These are phyloP conservation scores for Seladonia tumulorum DNA, from an alignment of 2,888 invertebrate species.

Conservation along the genomic window DNA sequence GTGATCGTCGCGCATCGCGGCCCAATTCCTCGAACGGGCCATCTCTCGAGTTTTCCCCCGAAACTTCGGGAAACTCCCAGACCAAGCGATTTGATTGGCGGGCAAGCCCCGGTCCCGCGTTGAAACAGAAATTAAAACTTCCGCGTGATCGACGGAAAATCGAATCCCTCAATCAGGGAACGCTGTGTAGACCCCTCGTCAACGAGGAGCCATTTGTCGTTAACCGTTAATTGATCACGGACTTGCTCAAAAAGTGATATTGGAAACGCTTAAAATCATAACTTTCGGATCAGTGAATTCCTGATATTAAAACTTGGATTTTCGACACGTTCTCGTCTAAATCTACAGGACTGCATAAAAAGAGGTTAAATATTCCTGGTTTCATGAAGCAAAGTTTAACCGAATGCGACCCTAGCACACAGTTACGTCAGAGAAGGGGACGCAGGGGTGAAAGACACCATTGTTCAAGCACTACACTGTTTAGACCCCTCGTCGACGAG, in stretches of 20 bases:
- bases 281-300: no score
- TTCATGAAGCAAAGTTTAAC: no score
- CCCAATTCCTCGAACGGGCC: slow-evolving; percentile 41
- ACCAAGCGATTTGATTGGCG: slow-evolving; percentile 11
- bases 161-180: neutral
- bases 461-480: no score
- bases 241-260: neutral
- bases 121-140: slow-evolving; percentile 29
- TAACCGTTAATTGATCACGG: neutral
- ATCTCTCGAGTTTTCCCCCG: slow-evolving; percentile 33
- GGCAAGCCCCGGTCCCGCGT: neutral
- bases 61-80: slow-evolving; percentile 28
- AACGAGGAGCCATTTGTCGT: neutral
- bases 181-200: neutral
- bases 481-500: neutral
- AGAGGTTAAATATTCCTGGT: no score
- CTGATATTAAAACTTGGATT: no score
- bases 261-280: no score
- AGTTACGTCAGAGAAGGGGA: neutral
- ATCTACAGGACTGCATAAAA: no score
- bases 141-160: slow-evolving; percentile 12
- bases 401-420: neutral
- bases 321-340: no score
- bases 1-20: slow-evolving; percentile 52
- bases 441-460: neutral